A percentile compares a stretch with the other conserved stretches of the same genome.
These are phyloP conservation scores for Girardinichthys multiradiatus DNA, from an alignment of 2,113 vertebrate species.

Conservation along the genomic window DNA sequence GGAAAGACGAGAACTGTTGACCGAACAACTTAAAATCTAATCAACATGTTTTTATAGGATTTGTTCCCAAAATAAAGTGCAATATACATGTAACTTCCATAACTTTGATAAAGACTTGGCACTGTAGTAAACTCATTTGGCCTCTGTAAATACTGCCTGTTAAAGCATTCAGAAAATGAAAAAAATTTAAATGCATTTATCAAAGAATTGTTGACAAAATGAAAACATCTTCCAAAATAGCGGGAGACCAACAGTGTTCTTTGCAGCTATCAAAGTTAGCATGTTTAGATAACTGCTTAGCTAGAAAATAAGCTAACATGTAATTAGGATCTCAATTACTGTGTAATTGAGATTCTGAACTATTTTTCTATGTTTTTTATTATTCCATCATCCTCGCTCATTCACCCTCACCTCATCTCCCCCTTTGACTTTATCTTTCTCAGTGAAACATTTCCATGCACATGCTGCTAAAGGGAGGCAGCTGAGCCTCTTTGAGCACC, in stretches of 20 bases:
- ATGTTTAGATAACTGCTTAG: neutral
- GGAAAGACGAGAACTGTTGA: too few relatives aligned
- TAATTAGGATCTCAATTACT: neutral
- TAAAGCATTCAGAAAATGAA: too few relatives aligned
- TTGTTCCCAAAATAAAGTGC: too few relatives aligned
- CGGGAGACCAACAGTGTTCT: neutral
- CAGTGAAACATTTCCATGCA: constrained; percentile 6
- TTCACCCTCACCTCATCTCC: constrained; percentile 7
- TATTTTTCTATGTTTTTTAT: neutral
- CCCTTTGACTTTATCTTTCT: constrained; percentile 6
- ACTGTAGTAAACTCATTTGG: too few relatives aligned
- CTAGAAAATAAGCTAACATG: neutral
- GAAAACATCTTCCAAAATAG: neutral
- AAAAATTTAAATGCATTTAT: neutral
- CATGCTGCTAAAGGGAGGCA: constrained; percentile 7
- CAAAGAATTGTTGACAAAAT: neutral
- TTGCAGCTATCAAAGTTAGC: neutral
- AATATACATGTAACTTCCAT: too few relatives aligned
- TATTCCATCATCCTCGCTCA: neutral
- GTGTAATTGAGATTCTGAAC: neutral
- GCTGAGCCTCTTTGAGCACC: constrained; percentile 55
- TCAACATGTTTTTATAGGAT: too few relatives aligned
- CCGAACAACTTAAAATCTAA: too few relatives aligned
- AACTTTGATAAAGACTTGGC: too few relatives aligned
- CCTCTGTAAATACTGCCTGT: too few relatives aligned